These are phyloP conservation scores for Drosophila nannoptera DNA, from an alignment of 1,140 invertebrate species.

Conservation along the genomic window DNA sequence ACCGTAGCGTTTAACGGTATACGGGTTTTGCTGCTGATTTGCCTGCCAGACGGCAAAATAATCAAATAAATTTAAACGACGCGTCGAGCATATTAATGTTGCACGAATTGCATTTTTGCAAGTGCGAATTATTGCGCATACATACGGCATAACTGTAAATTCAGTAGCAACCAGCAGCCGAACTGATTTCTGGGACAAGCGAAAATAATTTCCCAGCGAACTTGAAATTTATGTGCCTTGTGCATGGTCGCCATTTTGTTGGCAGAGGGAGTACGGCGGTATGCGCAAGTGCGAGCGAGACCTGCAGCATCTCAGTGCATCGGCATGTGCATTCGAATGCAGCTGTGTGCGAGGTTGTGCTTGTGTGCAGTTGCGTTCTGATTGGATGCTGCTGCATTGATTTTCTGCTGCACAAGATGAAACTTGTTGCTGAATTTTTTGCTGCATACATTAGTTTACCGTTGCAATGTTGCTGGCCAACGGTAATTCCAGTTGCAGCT, in stretches of 20 bases:
- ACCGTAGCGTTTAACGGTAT: conserved; percentile 1
- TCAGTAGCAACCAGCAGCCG: not conserved
- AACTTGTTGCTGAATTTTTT: conserved; percentile 9
- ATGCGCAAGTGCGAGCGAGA: conserved; percentile 15
- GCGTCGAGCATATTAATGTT: conserved; percentile 12
- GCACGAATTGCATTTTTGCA: conserved; percentile 10
- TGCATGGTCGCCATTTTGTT: conserved; percentile 30
- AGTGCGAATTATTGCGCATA: conserved; percentile 21
- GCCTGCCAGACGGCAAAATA: conserved; percentile 21
- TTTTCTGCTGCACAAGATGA: conserved; percentile 7
- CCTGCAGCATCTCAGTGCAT: conserved; percentile 25
- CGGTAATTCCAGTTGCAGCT: not conserved
- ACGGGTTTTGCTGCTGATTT: conserved; percentile 6
- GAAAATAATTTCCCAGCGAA: not conserved
- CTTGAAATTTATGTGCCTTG: conserved; percentile 2
- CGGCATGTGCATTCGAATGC: not conserved
- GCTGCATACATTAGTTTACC: conserved; percentile 9
- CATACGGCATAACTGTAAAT: conserved; percentile 26
- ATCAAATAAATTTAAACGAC: conserved; percentile 33
- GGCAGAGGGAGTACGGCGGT: not conserved
- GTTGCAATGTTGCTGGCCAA: conserved; percentile 10
- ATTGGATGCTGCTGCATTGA: conserved; percentile 31
- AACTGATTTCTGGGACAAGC: conserved; percentile 1
- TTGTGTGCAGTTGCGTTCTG: conserved; percentile 18
- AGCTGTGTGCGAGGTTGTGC: not conserved